Evolutionary conservation across 2,888 invertebrate genomes (phyloP), one percentile per base, ranked within the genome.

Genomic region (Chloromyia formosa): DNA sequence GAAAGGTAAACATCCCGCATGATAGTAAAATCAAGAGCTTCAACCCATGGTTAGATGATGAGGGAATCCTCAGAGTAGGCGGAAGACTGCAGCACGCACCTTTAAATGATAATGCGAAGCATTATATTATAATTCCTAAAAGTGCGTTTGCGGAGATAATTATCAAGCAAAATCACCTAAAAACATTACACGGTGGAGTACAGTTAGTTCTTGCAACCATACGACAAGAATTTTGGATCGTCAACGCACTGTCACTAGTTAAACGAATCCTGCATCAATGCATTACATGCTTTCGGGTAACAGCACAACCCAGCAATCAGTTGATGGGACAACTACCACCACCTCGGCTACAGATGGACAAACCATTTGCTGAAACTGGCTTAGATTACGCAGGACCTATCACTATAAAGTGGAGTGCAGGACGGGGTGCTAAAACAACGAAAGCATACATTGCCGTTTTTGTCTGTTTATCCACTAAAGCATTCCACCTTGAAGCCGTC

Each of bases 371-470:
- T 12, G 14, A n/a, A 49, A 49, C 49, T 2, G 49, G 56, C 3
- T 1, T 56, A 18, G 56, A 56, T 56, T 56, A 56, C 22, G 56
- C 20, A 4, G 56, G 56, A 5, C 18, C 56, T 3, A 56, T 56
- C 10, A 56, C 20, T 2, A 56, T 18, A 18, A n/a, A 56, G 18
- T 56, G 56, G 56, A 56, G 10, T 20, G 2, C 16, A n/a, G 56
- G 56, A 16, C 56, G 56, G 4, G 56, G 56, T 4, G 56, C 56
- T 20, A 56, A 56, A 18, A 56, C 20, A 10, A 10, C 20, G 18
- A 56, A 56, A 18, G 20, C 56, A 9, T 56, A 56, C 56, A 56
- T 56, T 4, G 56, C 56, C 16, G 56, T 56, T n/a, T 49, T 49
- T 49, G 12, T 12, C 2, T 49, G 49, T 10, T n/a, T 49, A 3